Evolutionary conservation across 2,888 invertebrate genomes (phyloP), one percentile per base, ranked within the genome.

Genomic region (Lasioglossum vierecki): DNA sequence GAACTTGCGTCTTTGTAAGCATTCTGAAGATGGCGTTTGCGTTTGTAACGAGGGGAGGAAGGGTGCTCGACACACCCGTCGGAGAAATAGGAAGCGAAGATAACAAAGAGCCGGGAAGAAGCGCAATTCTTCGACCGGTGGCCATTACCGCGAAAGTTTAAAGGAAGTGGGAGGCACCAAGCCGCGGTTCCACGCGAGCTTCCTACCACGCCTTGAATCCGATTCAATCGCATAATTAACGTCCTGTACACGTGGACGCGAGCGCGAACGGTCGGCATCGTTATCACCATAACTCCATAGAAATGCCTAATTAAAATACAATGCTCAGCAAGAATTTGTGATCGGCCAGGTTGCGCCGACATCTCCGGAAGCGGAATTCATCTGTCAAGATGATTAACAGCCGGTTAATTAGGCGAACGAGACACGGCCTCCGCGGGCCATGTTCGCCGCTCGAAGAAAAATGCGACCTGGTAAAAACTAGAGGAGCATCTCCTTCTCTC

Each of bases 321-420:
- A 82, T 82, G 82, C 75, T 68, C 71, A 35, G 46, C 68, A 71
- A 49, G 86, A 76, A 75, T 82, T 72, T 72, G 68, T 77, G 86
- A 82, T 77, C 86, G 77, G 78, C 63, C 57, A 39, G 18, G 75
- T 68, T 35, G 39, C 68, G 76, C 80, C 57, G 80, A 79, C 85
- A 74, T 70, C 82, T 77, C 83, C 87, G 87, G 87, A 87, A 87
- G 75, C 87, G 83, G 87, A 81, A 86, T 86, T 86, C 87, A 86
- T 86, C 79, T 79, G 86, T 83, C 87, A 75, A 49, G 78, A 83
- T 87, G 87, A 87, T 87, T 81, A 87, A 87, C 87, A 66, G 66
- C 73, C 63, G 75, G 87, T 86, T 86, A 87, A 87, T 87, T 87
- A 86, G 87, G 83, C 74, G 77, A 66, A 35, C 80, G 49, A 41